Base-by-base conservation (phyloP, 2,888 invertebrate species). In the Caenorhabditis zanzibari region DNA sequence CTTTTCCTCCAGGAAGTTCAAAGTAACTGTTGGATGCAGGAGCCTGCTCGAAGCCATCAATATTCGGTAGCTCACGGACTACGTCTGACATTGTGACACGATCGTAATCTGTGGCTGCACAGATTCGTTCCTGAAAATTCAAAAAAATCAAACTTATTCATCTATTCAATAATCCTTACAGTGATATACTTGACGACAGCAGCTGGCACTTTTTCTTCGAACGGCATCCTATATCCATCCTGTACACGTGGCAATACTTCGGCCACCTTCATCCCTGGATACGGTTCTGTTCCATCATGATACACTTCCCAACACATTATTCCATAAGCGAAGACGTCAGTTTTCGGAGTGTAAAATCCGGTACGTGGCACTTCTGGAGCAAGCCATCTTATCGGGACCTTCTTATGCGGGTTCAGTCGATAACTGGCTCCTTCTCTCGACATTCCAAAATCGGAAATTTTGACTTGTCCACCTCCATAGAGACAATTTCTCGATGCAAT, bases 351-450 rank as follows among this genome's bases (percentile, higher is more conserved):
- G 56, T 86, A 88, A 41, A 84, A 64, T 6, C 68, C 61, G 32
- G 77, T 81, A 5, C 63, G 59, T 10, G 87, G 75, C 10, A 84
- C 84, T 74, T 88, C 88, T 63, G 88, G 88, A 16, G 87, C 85
- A 49, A 88, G 54, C 86, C 86, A 87, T 32, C 85, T 66, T 22
- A 88, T 88, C 2, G 88, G 88, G 6, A 84, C 87, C 79, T 80
- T 83, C 35, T 79, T 83, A 38, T 75, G 54, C 7, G 81, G 81
- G 41, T 80, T 71, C 66, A 74, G 2, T n/a, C 84, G 73, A 73
- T 85, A 84, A 38, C 26, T 58, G 38, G 44, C 16, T 6, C 85
- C 84, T 28, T 85, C 82, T 32, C 84, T 64, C 26, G 84, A 84
- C 41, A 87, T 35, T 32, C 87, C 87, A 52, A 87, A 87, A 44